These are phyloP conservation scores for Thamnaconus septentrionalis DNA, from an alignment of 2,113 vertebrate species.

Conservation along the genomic window DNA sequence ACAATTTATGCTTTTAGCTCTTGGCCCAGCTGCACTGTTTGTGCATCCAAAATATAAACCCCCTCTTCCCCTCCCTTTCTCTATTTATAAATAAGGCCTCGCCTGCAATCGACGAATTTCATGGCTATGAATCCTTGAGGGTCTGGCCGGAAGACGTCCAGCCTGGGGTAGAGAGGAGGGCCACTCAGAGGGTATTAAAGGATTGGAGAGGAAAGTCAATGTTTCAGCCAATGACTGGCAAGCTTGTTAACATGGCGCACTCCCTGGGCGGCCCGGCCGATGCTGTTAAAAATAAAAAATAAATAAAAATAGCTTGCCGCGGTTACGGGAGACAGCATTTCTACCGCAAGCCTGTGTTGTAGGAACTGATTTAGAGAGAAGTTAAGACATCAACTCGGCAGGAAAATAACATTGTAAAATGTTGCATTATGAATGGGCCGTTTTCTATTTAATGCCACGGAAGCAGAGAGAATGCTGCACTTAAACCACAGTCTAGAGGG, in stretches of 20 bases:
- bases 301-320: conserved; percentile 11
- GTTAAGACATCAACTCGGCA: neutral
- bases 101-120: conserved; percentile 57
- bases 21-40: conserved; percentile 21
- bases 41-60: conserved; percentile 56
- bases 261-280: conserved; percentile 14
- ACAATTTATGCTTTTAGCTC: conserved; percentile 62
- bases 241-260: conserved; percentile 35
- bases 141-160: conserved; percentile 34
- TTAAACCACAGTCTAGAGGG: no score
- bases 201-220: conserved; percentile 46
- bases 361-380: neutral
- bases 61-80: conserved; percentile 5
- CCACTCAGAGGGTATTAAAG: conserved; percentile 51
- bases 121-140: conserved; percentile 35
- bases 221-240: conserved; percentile 41
- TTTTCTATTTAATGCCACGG: no score
- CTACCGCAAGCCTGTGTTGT: neutral
- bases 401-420: no score
- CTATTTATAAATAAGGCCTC: conserved; percentile 58
- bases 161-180: conserved; percentile 23
- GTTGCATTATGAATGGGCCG: no score
- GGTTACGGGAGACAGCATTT: conserved; percentile 1
- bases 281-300: conserved; percentile 5
- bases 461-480: no score